These are phyloP conservation scores for Diaperis boleti DNA, from an alignment of 2,888 invertebrate species.

Conservation along the genomic window DNA sequence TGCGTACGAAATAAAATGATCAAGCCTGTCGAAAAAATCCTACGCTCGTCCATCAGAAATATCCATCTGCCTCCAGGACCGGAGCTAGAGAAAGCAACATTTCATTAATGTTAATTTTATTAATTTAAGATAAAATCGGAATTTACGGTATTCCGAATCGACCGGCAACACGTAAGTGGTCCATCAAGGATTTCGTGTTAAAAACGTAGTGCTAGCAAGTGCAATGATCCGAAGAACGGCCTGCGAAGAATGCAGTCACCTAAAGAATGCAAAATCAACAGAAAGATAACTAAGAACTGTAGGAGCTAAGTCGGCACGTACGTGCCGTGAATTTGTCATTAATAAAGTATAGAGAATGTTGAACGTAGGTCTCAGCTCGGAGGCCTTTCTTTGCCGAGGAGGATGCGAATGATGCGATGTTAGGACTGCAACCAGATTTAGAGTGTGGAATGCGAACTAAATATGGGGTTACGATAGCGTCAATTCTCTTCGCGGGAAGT, in stretches of 20 bases:
- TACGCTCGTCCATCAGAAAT: constrained; percentile 16
- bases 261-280: constrained; percentile 62
- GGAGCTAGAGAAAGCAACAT: constrained; percentile 47
- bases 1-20: not conserved
- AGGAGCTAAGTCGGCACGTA: constrained; percentile 45
- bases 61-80: constrained; percentile 31
- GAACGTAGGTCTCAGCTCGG: constrained; percentile 44
- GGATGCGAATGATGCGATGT: constrained; percentile 26
- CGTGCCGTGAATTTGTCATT: constrained; percentile 48
- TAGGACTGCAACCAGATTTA: constrained; percentile 41
- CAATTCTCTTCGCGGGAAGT: constrained; percentile 38
- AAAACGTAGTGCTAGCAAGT: constrained; percentile 55
- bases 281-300: constrained; percentile 56
- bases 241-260: constrained; percentile 61
- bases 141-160: constrained; percentile 47
- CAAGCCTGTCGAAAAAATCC: constrained; percentile 11
- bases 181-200: constrained; percentile 58
- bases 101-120: constrained; percentile 51
- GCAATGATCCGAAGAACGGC: constrained; percentile 61
- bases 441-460: constrained; percentile 42
- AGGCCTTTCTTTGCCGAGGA: constrained; percentile 30
- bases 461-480: constrained; percentile 42
- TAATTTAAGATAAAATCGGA: constrained; percentile 52
- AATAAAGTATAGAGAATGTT: constrained; percentile 46
- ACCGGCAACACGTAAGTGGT: constrained; percentile 49